phyloP scores from a whole-genome alignment of 2,113 vertebrate species.

The Polypterus bichir region DNA sequence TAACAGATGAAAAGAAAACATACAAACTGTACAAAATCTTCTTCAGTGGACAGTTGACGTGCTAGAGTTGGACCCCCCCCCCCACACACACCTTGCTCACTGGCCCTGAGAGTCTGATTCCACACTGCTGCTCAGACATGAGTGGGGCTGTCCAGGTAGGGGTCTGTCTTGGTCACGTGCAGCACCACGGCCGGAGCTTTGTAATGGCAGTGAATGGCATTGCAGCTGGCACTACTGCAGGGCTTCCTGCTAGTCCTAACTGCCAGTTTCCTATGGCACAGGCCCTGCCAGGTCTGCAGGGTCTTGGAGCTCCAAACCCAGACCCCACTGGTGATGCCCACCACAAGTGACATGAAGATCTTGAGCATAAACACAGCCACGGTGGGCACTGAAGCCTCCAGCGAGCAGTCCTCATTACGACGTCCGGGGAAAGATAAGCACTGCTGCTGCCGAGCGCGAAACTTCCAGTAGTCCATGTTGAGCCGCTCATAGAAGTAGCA shows the following conservation, averaged over 20 bases:
- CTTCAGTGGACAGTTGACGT: no score
- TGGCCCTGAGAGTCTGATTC: no score
- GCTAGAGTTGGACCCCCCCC: no score
- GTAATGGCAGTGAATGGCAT: slow-evolving; percentile 77
- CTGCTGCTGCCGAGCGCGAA: slow-evolving; percentile 60
- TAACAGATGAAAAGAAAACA: no score
- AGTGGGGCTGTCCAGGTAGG: slow-evolving; percentile 77
- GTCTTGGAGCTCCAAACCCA: slow-evolving; percentile 99
- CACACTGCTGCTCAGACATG: slow-evolving; percentile 53
- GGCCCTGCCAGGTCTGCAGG: slow-evolving; percentile 89
- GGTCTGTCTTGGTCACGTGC: slow-evolving; percentile 86
- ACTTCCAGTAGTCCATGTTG: slow-evolving; percentile 87
- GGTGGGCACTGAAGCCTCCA: slow-evolving; percentile 76
- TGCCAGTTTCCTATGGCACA: slow-evolving; percentile 78
- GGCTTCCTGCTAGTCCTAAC: slow-evolving; percentile 76
- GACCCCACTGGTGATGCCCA: slow-evolving; percentile 93
- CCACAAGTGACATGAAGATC: slow-evolving; percentile 96
- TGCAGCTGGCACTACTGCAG: slow-evolving; percentile 66
- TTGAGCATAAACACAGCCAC: slow-evolving; percentile 96
- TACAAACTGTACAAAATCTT: no score
- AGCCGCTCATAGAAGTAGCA: slow-evolving; percentile 94
- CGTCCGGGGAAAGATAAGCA: slow-evolving; percentile 56
- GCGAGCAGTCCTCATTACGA: slow-evolving; percentile 62
- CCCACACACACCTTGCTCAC: no score
- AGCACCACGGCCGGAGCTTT: slow-evolving; percentile 76